phyloP scores from a whole-genome alignment of 2,888 invertebrate species.

The Flexamia atlantica region DNA sequence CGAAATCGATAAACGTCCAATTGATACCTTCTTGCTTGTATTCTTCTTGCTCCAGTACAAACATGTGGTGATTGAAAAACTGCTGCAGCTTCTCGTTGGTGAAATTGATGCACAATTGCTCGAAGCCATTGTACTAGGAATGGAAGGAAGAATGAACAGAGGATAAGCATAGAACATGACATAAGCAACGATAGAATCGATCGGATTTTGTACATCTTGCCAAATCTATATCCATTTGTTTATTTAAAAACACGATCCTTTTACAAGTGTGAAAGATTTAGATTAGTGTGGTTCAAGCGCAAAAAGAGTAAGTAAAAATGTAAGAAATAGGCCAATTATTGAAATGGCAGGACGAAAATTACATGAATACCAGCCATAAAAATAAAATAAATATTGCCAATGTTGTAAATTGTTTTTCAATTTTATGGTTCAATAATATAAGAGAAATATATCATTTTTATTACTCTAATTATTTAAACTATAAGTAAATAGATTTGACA shows the following conservation, averaged over 20 bases:
- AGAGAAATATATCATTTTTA: too few relatives aligned
- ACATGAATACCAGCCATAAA: too few relatives aligned
- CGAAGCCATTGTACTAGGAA: slow-evolving; percentile 92
- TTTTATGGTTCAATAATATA: too few relatives aligned
- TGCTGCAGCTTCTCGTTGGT: slow-evolving; percentile 97
- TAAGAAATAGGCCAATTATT: too few relatives aligned
- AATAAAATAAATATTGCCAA: too few relatives aligned
- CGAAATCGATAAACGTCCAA: slow-evolving; percentile 97
- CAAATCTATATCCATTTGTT: neutral
- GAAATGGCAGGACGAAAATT: too few relatives aligned
- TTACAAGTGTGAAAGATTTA: too few relatives aligned
- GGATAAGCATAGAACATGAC: slow-evolving; percentile 47
- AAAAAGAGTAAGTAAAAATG: too few relatives aligned
- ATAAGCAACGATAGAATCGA: slow-evolving; percentile 21
- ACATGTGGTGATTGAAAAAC: slow-evolving; percentile 98
- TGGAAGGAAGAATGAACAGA: slow-evolving; percentile 49
- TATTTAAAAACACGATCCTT: too few relatives aligned
- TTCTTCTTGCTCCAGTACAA: slow-evolving; percentile 96
- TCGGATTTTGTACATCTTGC: slow-evolving; percentile 17
- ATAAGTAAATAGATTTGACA: slow-evolving; percentile 15
- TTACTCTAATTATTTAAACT: too few relatives aligned
- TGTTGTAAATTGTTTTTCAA: too few relatives aligned
- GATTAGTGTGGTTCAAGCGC: too few relatives aligned
- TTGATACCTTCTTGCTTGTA: slow-evolving; percentile 94
- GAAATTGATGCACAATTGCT: slow-evolving; percentile 98